These are phyloP conservation scores for Catharus fuscescens DNA, from an alignment of 2,113 vertebrate species.

Conservation along the genomic window DNA sequence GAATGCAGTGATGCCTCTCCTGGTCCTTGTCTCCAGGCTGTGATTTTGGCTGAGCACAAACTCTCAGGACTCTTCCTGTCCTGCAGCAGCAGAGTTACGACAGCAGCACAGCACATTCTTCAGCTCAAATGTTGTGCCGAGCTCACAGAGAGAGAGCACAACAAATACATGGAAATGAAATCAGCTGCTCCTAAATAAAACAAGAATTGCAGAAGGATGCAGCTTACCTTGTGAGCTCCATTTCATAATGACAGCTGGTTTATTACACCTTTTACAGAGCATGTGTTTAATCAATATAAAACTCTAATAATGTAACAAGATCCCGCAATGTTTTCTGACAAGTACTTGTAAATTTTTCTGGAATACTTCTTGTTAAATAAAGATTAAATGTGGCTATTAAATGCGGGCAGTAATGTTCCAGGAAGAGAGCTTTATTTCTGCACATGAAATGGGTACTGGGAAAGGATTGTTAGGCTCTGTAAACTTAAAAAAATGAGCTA, in stretches of 20 bases:
- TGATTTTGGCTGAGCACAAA: not conserved
- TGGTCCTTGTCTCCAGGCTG: not conserved
- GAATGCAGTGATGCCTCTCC: not conserved
- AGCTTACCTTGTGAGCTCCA: not conserved
- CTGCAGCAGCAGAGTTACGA: not conserved
- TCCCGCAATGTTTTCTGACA: not conserved
- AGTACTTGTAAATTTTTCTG: conserved; percentile 40
- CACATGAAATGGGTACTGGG: not conserved
- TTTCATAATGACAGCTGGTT: conserved; percentile 27
- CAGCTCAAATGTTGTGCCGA: not conserved
- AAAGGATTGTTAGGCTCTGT: not conserved
- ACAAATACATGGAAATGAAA: conserved; percentile 25
- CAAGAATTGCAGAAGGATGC: not conserved
- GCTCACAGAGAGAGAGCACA: not conserved
- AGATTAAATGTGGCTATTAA: conserved; percentile 59
- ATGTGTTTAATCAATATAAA: conserved; percentile 42
- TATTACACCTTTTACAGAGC: conserved; percentile 32
- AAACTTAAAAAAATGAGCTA: not conserved
- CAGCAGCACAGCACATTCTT: not conserved
- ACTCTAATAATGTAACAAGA: conserved; percentile 14
- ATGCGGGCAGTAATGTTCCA: not conserved
- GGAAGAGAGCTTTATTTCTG: conserved; percentile 41
- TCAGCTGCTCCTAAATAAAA: not conserved
- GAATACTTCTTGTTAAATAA: conserved; percentile 51
- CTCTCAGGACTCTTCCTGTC: not conserved